phyloP scores from a whole-genome alignment of 1,140 invertebrate genomes.

The Psix sp. region DNA sequence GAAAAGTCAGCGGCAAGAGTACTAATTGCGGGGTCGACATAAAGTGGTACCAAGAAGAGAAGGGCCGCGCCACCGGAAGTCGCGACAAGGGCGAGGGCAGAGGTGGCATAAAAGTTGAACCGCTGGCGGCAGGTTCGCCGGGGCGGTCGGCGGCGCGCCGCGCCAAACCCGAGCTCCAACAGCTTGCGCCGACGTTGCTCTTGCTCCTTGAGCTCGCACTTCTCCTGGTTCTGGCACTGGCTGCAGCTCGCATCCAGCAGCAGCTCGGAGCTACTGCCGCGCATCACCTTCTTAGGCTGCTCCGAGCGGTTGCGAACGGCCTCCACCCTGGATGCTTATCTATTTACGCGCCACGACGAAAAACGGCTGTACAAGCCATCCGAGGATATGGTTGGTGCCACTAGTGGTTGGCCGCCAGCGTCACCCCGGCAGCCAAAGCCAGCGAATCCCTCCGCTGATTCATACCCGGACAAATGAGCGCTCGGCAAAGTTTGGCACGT shows the following conservation, averaged over 20 bases:
- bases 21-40: conserved; percentile 92
- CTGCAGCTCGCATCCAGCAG: conserved; percentile 81
- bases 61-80: conserved; percentile 89
- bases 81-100: conserved; percentile 85
- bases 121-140: conserved; percentile 85
- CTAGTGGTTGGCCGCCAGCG: too few relatives aligned
- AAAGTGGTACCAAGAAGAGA: conserved; percentile 91
- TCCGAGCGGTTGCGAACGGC: conserved; percentile 39
- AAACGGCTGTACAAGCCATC: too few relatives aligned
- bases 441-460: neutral
- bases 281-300: conserved; percentile 77
- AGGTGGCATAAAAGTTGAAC: conserved; percentile 87
- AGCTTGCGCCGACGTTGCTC: conserved; percentile 84
- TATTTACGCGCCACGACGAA: conserved; percentile 9
- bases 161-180: conserved; percentile 81
- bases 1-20: conserved; percentile 90
- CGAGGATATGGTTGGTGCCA: too few relatives aligned
- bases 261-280: conserved; percentile 89
- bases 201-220: conserved; percentile 78
- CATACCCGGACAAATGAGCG: conserved; percentile 20
- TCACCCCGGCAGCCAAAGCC: too few relatives aligned
- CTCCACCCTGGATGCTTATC: conserved; percentile 11
- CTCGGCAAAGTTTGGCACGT: conserved; percentile 52
- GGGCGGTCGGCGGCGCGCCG: conserved; percentile 78
- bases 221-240: conserved; percentile 63